Conservation (phyloP, 2,888 invertebrate species). For the Automeris io region DNA sequence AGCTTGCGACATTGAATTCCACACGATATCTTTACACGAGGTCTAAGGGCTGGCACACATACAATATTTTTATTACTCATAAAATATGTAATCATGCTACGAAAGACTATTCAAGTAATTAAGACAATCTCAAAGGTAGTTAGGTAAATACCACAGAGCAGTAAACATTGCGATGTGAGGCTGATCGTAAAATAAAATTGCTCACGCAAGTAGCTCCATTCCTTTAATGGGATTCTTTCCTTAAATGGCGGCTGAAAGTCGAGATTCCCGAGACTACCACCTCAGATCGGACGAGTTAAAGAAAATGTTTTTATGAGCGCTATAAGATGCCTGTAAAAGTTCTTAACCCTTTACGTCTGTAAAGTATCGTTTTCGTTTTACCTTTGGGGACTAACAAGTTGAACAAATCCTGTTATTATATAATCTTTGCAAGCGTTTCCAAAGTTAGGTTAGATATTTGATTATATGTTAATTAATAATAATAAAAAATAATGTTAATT, state of each 20-base stretch:
- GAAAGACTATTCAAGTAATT: conserved; percentile 8
- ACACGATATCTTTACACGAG: too few relatives aligned
- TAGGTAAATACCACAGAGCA: conserved; percentile 20
- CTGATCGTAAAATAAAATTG: conserved; percentile 47
- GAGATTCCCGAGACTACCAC: conserved; percentile 28
- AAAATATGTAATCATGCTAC: neutral
- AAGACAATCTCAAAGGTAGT: conserved; percentile 16
- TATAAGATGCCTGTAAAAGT: conserved; percentile 35
- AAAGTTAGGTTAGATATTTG: too few relatives aligned
- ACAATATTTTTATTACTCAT: neutral
- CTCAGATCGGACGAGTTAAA: conserved; percentile 30
- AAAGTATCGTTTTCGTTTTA: conserved; percentile 15
- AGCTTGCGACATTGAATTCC: too few relatives aligned
- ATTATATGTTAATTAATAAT: conserved; percentile 15
- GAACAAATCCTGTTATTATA: too few relatives aligned
- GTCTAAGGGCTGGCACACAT: too few relatives aligned
- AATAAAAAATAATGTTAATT: conserved; percentile 1
- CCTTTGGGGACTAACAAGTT: neutral
- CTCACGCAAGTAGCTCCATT: conserved; percentile 44
- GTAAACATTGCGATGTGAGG: conserved; percentile 32
- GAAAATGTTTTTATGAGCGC: conserved; percentile 44
- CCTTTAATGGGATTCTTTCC: conserved; percentile 46
- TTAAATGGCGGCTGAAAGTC: conserved; percentile 38
- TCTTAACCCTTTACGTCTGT: conserved; percentile 26
- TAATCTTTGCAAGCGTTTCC: too few relatives aligned